Conservation (phyloP, 1,140 invertebrate genomes). For the Sinella curviseta region DNA sequence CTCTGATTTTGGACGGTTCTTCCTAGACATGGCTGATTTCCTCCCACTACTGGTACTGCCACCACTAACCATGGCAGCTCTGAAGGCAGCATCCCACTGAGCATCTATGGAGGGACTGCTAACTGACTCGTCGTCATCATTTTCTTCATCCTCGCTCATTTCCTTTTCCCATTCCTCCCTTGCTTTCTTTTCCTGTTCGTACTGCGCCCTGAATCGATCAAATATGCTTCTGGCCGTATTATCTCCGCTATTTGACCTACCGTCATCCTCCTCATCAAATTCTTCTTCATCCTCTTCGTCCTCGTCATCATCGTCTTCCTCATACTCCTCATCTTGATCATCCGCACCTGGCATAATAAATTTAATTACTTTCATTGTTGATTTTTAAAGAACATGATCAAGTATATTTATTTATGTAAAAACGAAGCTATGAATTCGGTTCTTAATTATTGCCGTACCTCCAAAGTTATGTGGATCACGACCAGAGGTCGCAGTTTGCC, state of each 20-base stretch:
- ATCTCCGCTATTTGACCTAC: background rate
- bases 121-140: conserved; percentile 33
- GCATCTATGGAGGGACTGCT: conserved; percentile 15
- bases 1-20: conserved; percentile 20
- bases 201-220: conserved; percentile 46
- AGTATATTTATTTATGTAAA: background rate
- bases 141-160: conserved; percentile 36
- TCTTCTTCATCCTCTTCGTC: conserved; percentile 33
- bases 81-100: conserved; percentile 15
- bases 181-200: conserved; percentile 42
- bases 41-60: background rate
- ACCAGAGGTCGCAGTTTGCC: background rate
- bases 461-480: background rate
- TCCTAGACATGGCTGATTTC: background rate
- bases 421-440: too few relatives aligned
- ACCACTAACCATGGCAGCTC: background rate
- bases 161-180: conserved; percentile 39
- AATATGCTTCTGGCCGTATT: conserved; percentile 37
- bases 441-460: too few relatives aligned
- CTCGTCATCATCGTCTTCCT: background rate
- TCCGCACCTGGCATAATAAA: background rate
- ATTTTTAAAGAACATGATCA: background rate
- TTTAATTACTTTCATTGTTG: conserved; percentile 3
- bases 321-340: background rate
- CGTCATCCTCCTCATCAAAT: conserved; percentile 29